Conservation (phyloP, 1,140 invertebrate genomes). For the Pygmarrhopalites habei region DNA sequence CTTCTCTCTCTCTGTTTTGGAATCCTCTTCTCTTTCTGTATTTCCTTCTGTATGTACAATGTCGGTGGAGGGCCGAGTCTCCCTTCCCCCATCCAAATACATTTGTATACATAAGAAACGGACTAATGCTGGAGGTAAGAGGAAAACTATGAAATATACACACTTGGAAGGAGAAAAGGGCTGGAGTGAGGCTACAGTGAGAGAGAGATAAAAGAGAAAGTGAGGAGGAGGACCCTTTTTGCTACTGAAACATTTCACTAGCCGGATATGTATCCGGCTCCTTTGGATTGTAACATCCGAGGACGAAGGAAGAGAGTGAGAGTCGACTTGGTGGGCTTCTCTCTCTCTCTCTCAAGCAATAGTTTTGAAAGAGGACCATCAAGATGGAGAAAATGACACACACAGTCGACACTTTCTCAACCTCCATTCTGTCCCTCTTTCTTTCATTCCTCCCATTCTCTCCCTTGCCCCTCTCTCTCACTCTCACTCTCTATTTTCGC, state of each 20-base stretch:
- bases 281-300: not conserved
- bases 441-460: not conserved
- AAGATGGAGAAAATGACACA: not conserved
- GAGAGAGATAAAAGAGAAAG: slow-evolving; percentile 1
- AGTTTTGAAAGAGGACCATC: not conserved
- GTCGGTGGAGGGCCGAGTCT: no score
- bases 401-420: not conserved
- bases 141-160: no score
- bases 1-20: no score
- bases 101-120: no score
- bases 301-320: not conserved
- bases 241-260: no score
- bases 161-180: no score
- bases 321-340: not conserved
- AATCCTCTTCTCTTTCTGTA: no score
- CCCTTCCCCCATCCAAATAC: no score
- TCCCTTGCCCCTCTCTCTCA: not conserved
- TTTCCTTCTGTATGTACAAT: no score
- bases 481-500: not conserved
- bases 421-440: not conserved
- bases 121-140: no score
- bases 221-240: not conserved
- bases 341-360: no score
- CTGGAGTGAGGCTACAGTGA: not conserved
- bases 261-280: slow-evolving; percentile 3